Base-by-base conservation (phyloP, 2,888 invertebrate genomes). In the Epirrhoe alternata region DNA sequence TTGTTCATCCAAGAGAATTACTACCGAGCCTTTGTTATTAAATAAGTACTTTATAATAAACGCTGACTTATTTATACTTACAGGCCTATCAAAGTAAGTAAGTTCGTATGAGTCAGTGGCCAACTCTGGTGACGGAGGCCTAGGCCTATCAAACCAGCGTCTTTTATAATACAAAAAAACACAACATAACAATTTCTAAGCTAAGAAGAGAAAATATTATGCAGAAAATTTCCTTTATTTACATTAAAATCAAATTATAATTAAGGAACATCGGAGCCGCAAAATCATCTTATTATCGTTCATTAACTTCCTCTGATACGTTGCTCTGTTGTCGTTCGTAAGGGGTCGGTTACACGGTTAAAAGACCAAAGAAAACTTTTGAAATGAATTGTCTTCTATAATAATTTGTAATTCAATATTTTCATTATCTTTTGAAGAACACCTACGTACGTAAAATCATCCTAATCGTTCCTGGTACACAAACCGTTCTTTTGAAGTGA, bases 271-370 rank as follows among this genome's bases (percentile, higher is more conserved):
- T 53, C 75, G 75, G 77, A 71, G 73, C 82, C 77, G 77, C 80
- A 75, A 78, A 84, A 84, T 85, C 77, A 82, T 81, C 84, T 85
- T 82, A 87, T 87, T 85, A 85, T 75, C 74, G 80, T 79, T 88
- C 85, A 88, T 88, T 88, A 86, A 82, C 83, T 87, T 87, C 76
- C 73, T 80, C 76, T 83, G 84, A 89, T 88, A 88, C 86, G 83
- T 83, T 79, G 81, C 79, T 81, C 82, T 82, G 77, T 83, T 86
- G 86, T 88, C 86, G 85, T 86, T 60, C 30, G 6, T 51, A 51
- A 59, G 31, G 62, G n/a, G 8, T 6, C 42, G 60, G 47, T 14
- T 38, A 51, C 56, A 64, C 52, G n/a, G 45, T 38, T 38, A 17
- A 14, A 45, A 45, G 7, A 45, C 6, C n/a, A 14, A 50, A 50